Percentiles rank a stretch among this genome's conserved stretches.
Conservation (phyloP, 2,888 invertebrate genomes). For the Blastobasis lacticolella region DNA sequence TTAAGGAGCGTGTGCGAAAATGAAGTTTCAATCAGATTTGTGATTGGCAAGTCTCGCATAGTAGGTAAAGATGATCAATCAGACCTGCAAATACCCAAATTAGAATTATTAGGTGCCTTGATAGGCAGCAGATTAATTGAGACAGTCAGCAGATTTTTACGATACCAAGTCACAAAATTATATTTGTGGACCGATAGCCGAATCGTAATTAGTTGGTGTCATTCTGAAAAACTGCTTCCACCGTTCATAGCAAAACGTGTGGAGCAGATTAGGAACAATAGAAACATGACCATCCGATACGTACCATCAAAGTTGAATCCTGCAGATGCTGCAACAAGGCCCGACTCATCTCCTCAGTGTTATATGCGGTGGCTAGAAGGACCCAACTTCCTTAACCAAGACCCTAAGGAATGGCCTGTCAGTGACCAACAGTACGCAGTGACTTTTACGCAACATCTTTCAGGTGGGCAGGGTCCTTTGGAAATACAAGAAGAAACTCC, state of each 20-base stretch:
- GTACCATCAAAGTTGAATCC: conserved; percentile 3
- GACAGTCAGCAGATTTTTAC: background rate
- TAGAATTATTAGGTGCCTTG: conserved; percentile 4
- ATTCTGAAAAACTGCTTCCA: conserved; percentile 3
- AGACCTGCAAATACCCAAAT: background rate
- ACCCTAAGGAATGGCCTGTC: no score
- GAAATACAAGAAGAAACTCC: no score
- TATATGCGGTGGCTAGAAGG: conserved; percentile 8
- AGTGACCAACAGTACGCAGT: no score
- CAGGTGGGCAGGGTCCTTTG: no score
- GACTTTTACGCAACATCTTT: no score
- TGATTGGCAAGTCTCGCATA: conserved; percentile 1
- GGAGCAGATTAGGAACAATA: conserved; percentile 2
- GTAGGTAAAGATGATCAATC: background rate
- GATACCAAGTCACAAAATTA: background rate
- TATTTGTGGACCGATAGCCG: conserved; percentile 6
- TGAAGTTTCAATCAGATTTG: background rate
- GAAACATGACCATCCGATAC: background rate
- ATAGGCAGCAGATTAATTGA: conserved; percentile 1
- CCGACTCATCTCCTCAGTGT: no score
- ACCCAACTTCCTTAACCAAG: conserved; percentile 8
- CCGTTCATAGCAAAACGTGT: conserved; percentile 4
- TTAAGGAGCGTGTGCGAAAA: background rate
- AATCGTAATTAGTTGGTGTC: conserved; percentile 3
- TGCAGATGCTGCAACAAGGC: conserved; percentile 8